Evolutionary conservation across 2,113 vertebrate genomes (phyloP).

Genomic region (Vireo altiloquus): DNA sequence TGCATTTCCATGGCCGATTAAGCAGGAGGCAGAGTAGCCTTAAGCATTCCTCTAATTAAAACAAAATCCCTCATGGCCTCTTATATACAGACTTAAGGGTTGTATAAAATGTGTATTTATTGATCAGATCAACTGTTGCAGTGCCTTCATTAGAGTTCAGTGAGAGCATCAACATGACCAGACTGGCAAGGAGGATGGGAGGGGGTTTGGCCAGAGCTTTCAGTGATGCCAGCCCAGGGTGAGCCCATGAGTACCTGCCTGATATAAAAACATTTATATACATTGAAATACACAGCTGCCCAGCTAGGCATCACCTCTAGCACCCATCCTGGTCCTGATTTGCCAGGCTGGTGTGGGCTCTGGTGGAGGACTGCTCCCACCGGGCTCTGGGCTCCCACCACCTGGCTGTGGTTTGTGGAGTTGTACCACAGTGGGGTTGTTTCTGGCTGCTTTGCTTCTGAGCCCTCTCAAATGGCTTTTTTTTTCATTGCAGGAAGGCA

Average conservation of each 20-base stretch:
- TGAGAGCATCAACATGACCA: background rate
- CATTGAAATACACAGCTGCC: no score
- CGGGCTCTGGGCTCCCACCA: no score
- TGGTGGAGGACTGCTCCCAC: no score
- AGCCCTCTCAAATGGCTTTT: accelerated
- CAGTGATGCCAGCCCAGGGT: accelerated
- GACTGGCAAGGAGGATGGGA: background rate
- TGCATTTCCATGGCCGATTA: background rate
- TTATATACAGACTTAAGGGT: background rate
- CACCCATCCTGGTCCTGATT: background rate
- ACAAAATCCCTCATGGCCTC: background rate
- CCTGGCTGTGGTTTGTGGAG: background rate
- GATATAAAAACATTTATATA: no score
- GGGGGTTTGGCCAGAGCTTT: accelerated
- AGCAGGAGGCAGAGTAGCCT: background rate
- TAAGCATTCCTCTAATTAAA: slow-evolving; percentile 47
- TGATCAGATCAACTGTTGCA: background rate
- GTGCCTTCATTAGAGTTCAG: background rate
- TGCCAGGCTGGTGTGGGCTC: background rate
- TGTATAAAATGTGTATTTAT: background rate
- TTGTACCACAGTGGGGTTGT: background rate
- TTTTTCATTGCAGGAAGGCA: accelerated
- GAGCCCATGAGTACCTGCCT: accelerated
- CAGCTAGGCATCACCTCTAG: background rate
- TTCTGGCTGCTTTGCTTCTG: background rate